phyloP scores from a whole-genome alignment of 2,113 vertebrate species.

The Campylomormyrus numenius region DNA sequence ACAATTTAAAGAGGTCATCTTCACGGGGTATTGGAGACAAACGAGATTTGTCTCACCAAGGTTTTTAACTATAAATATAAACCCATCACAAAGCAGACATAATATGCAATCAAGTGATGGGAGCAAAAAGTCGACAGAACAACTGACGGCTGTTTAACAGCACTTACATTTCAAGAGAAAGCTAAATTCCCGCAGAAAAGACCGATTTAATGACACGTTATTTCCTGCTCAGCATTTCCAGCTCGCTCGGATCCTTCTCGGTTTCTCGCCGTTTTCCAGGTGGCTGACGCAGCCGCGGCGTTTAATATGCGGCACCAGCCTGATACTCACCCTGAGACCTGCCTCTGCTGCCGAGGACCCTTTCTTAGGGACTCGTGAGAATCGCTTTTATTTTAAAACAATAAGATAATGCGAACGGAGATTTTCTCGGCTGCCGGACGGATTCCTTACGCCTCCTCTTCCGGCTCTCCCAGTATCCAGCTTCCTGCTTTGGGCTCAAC shows the following conservation, averaged over 20 bases:
- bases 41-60: neutral
- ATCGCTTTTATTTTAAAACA: neutral
- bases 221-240: conserved; percentile 8
- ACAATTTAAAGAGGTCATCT: neutral
- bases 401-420: neutral
- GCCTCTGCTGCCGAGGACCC: neutral
- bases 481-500: conserved; percentile 44
- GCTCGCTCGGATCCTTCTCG: conserved; percentile 23
- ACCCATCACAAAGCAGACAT: neutral
- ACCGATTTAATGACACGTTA: neutral
- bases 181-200: neutral
- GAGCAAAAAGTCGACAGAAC: neutral
- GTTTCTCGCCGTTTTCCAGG: neutral
- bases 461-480: conserved; percentile 60
- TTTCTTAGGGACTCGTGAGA: neutral
- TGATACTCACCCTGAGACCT: neutral
- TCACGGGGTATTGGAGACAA: neutral
- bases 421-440: conserved; percentile 13
- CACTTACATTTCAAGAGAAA: neutral
- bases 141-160: neutral
- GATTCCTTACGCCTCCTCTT: conserved; percentile 32
- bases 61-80: neutral
- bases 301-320: neutral
- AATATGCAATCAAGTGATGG: neutral
- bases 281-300: neutral